Evolutionary conservation across 2,888 invertebrate genomes (phyloP).

Genomic region (Oegoconia quadripuncta): DNA sequence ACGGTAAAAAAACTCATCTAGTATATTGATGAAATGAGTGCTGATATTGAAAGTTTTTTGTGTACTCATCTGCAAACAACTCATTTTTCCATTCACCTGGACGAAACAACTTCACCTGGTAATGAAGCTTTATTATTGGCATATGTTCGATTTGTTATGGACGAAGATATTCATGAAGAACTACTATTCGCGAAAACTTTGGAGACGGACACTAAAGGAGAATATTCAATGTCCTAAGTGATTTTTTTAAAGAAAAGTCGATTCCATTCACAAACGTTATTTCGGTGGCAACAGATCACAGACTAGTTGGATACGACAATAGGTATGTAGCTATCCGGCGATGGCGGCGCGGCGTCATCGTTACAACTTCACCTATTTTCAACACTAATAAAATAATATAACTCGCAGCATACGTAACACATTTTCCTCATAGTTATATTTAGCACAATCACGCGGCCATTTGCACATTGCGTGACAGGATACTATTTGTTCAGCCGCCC

Average conservation of each 20-base stretch:
- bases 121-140: slow-evolving; percentile 38
- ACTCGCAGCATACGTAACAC: too few species aligned
- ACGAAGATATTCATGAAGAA: slow-evolving; percentile 39
- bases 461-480: too few species aligned
- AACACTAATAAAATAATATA: too few species aligned
- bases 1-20: too few species aligned
- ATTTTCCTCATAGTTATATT: too few species aligned
- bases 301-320: too few species aligned
- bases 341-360: too few species aligned
- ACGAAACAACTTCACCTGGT: slow-evolving; percentile 39
- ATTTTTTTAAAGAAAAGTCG: slow-evolving; percentile 16
- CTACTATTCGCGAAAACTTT: slow-evolving; percentile 38
- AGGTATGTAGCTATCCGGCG: too few species aligned
- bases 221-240: slow-evolving; percentile 30
- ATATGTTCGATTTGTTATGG: slow-evolving; percentile 37
- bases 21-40: slow-evolving; percentile 41
- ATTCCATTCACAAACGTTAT: slow-evolving; percentile 29
- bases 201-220: slow-evolving; percentile 38
- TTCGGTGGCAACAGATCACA: slow-evolving; percentile 36
- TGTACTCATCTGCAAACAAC: slow-evolving; percentile 21
- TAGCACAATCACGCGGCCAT: too few species aligned
- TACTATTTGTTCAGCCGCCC: too few species aligned
- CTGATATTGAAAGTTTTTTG: slow-evolving; percentile 36
- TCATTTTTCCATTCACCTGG: slow-evolving; percentile 44
- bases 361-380: too few species aligned